Conservation (phyloP, 2,113 vertebrate species). For the Clarias macrocephalus region DNA sequence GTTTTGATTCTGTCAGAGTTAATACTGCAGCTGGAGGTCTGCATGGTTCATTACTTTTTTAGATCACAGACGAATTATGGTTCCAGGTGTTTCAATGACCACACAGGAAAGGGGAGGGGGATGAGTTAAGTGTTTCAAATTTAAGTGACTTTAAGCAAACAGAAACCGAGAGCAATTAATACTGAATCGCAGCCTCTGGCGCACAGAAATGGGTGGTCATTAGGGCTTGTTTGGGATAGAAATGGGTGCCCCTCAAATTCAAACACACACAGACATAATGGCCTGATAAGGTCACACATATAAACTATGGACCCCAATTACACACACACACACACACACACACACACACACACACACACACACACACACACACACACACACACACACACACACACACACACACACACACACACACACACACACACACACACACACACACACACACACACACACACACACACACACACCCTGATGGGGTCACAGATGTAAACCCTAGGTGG, state of each 20-base stretch:
- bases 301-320: slow-evolving; percentile 16
- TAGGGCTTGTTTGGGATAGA: slow-evolving; percentile 46
- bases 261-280: slow-evolving; percentile 25
- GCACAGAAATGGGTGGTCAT: slow-evolving; percentile 46
- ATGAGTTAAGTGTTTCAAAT: slow-evolving; percentile 37
- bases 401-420: too few species aligned
- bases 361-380: slow-evolving; percentile 14
- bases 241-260: slow-evolving; percentile 33
- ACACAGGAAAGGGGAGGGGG: slow-evolving; percentile 17
- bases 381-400: too few species aligned
- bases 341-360: slow-evolving; percentile 8
- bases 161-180: slow-evolving; percentile 36
- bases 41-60: neutral
- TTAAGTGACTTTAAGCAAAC: slow-evolving; percentile 11
- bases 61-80: slow-evolving; percentile 15
- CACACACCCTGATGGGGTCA: too few species aligned
- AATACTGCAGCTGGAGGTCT: slow-evolving; percentile 28
- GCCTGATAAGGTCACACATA: neutral
- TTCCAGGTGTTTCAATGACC: slow-evolving; percentile 46
- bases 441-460: too few species aligned
- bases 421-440: too few species aligned
- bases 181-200: slow-evolving; percentile 37
- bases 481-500: slow-evolving; percentile 43
- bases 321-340: too few species aligned
- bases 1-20: neutral